Evolutionary conservation across 1,140 invertebrate genomes (phyloP).

Genomic region (Laodelphax striatellus): DNA sequence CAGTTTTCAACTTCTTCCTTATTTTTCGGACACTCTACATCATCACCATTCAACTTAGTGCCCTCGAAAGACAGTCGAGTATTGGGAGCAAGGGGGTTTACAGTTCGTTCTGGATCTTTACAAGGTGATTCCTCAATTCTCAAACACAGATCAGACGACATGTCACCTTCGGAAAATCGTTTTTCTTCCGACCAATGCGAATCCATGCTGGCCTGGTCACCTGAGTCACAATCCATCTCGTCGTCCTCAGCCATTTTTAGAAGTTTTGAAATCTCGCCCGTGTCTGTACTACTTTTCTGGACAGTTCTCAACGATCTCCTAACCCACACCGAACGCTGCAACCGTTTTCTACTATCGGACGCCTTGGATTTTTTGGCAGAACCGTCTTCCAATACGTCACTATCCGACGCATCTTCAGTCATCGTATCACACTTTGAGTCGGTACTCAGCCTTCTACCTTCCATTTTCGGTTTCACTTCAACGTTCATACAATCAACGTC

Average conservation of each 20-base stretch:
- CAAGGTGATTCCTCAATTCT: conserved; percentile 2
- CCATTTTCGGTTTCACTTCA: too few relatives aligned
- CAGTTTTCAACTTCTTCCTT: too few relatives aligned
- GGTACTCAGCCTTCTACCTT: neutral
- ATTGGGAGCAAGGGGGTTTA: too few relatives aligned
- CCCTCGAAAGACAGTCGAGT: too few relatives aligned
- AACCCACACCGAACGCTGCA: neutral
- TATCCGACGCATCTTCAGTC: neutral
- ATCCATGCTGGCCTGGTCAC: neutral
- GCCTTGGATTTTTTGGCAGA: neutral
- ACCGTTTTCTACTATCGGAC: neutral
- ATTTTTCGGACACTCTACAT: too few relatives aligned
- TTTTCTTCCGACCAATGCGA: neutral
- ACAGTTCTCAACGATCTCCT: neutral
- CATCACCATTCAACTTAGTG: too few relatives aligned
- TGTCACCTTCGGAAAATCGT: neutral
- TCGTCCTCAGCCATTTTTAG: neutral
- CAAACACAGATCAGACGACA: neutral
- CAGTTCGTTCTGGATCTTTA: too few relatives aligned
- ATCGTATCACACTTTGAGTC: neutral
- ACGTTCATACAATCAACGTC: neutral
- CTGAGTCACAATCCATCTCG: neutral
- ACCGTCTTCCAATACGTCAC: neutral
- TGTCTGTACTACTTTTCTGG: neutral
- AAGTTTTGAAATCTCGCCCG: neutral